Base-by-base conservation (phyloP, 2,888 invertebrate genomes). In the Arenicola marina region DNA sequence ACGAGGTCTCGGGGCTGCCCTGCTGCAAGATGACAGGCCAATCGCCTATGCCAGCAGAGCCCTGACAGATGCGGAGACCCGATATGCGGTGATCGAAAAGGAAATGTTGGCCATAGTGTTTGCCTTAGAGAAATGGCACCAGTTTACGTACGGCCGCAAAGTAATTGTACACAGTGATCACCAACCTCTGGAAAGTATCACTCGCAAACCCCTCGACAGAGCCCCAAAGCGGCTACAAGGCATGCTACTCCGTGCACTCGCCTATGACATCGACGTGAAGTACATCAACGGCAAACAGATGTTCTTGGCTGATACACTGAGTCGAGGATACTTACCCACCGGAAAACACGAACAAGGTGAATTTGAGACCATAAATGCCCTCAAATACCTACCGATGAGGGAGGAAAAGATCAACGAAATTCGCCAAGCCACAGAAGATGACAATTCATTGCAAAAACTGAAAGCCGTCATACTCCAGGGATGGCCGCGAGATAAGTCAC, bases 51-150 rank as follows among this genome's bases (percentile, higher is more conserved):
- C 69, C 15, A 62, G 62, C 11, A 48, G 67, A 32, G 31, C 71
- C 26, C 34, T 73, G 3, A 70, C 63, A 4, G 45, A 61, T 29
- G 55, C 66, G 11, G 67, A 69, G 54, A 34, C 48, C 32, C 62
- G 61, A 24, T 70, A 63, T 57, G 66, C 69, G 15, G 61, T 70
- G 34, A 72, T 72, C 29, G 68, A 70, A 44, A 66, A 61, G 44
- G 67, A 72, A 38, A 48, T 21, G 63, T 51, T 66, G 1, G 51
- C 66, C n/a, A 46, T 66, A 2, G 32, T 57, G 18, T 54, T 58
- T 54, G 66, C 48, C 1, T 44, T 55, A 21, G 45, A 66, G 48
- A 33, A 44, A 18, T 66, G 45, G 11, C 63, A 66, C 29, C 48
- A 60, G 31, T 65, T 58, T 51, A 51, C 56, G 11, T 66, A 51